Conservation (phyloP, 2,113 vertebrate genomes). For the Leucopsar rothschildi region DNA sequence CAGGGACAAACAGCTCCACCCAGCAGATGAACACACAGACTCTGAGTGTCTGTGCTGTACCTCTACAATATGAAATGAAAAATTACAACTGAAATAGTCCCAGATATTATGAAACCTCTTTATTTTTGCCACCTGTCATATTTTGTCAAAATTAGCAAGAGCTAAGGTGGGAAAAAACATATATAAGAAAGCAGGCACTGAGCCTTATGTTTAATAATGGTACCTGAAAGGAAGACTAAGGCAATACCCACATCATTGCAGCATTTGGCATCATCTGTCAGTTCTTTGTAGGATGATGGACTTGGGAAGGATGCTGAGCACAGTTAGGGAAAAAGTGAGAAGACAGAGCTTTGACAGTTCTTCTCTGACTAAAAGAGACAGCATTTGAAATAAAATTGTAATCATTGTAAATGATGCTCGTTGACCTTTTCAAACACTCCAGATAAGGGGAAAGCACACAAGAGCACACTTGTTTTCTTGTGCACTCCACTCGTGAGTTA, state of each 20-base stretch:
- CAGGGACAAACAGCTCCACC: neutral
- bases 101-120: neutral
- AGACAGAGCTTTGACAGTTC: neutral
- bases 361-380: neutral
- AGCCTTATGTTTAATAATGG: neutral
- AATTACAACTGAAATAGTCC: neutral
- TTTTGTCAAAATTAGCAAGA: neutral
- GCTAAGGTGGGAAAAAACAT: neutral
- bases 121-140: neutral
- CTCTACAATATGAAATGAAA: neutral
- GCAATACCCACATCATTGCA: neutral
- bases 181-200: rapidly evolving
- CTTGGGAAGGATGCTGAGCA: neutral
- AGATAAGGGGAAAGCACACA: neutral
- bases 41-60: rapidly evolving
- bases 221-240: neutral
- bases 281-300: neutral
- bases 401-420: neutral
- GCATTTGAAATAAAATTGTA: neutral
- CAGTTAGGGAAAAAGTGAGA: neutral
- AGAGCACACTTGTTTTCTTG: neutral
- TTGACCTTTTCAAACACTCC: neutral
- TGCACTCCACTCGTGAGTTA: no score
- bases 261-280: neutral
- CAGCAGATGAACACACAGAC: neutral